Evolutionary conservation across 2,113 vertebrate genomes (phyloP), one percentile per base, ranked within the genome.

Genomic region (Callaeas wilsoni): DNA sequence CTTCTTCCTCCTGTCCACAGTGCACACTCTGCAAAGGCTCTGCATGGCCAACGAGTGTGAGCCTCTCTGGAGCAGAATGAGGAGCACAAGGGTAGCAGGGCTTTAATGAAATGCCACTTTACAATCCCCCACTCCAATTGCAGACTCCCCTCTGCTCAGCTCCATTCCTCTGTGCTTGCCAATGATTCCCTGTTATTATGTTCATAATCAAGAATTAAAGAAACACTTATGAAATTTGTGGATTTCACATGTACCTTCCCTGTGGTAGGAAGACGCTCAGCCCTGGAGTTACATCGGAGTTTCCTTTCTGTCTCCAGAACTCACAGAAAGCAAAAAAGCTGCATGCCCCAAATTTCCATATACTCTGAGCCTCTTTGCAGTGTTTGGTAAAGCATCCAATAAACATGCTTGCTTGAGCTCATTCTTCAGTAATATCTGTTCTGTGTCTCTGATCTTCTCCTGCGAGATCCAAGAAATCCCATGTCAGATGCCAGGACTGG

Each of bases 331-430:
- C 44, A 79, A 73, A 90, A 87, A 46, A 50, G 39, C 65, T 19
- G 16, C 27, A 23, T 74, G 77, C 30, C 52, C 56, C 55, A 19
- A 22, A 84, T 67, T 80, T 70, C 83, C 27, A 6, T 49, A 4
- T 53, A 62, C 46, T 81, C 73, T 32, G 49, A 67, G 32, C 37
- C 33, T 68, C 52, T 82, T 60, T 59, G 49, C 76, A 60, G 57
- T 75, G 37, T 64, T 67, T 95, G 76, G 57, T 57, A 62, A 91
- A 77, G 80, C 69, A 87, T 46, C 30, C 60, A 77, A 84, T 95
- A 95, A 91, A 96, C 42, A 29, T 81, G 59, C 81, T 94, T 92
- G 76, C 76, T 81, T 92, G 50, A 91, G 81, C n/a, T 96, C 69
- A 86, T 46, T 74, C 16, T 53, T 59, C 68, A 63, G 53, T 47